Evolutionary conservation across 2,113 vertebrate species (phyloP).

Genomic region (Leiothrix lutea): DNA sequence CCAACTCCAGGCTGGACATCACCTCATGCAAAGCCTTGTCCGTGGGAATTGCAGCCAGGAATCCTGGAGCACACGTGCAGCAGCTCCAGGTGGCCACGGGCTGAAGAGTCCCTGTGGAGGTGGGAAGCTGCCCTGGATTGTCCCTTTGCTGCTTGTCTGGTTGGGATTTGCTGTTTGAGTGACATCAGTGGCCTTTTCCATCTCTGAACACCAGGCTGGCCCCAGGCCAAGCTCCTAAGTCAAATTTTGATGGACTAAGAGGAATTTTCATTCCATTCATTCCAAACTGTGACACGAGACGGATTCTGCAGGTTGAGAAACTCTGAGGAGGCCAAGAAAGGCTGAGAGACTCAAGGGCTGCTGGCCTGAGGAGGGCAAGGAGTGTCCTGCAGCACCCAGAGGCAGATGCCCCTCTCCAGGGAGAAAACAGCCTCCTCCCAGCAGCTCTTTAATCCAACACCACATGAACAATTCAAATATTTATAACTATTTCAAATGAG

Average conservation of each 20-base stretch:
- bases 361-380: background rate
- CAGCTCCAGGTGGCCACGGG: fast-evolving
- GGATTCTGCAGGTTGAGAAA: background rate
- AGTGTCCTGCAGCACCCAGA: fast-evolving
- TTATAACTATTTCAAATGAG: background rate
- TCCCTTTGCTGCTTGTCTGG: background rate
- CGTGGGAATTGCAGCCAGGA: background rate
- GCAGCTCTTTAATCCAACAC: background rate
- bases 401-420: background rate
- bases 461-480: background rate
- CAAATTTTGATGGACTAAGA: background rate
- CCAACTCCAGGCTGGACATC: background rate
- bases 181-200: background rate
- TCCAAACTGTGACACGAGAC: background rate
- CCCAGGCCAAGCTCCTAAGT: background rate
- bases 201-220: background rate
- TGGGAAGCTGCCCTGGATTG: fast-evolving
- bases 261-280: conserved; percentile 56
- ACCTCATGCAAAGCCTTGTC: background rate
- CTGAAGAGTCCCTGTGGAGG: background rate
- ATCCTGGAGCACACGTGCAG: background rate
- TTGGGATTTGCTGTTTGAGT: background rate
- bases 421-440: background rate
- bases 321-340: background rate
- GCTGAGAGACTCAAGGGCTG: background rate